A percentile compares a stretch with the other conserved stretches of the same genome.
phyloP scores from a whole-genome alignment of 1,140 invertebrate species.

The Trichonephila clavipes region DNA sequence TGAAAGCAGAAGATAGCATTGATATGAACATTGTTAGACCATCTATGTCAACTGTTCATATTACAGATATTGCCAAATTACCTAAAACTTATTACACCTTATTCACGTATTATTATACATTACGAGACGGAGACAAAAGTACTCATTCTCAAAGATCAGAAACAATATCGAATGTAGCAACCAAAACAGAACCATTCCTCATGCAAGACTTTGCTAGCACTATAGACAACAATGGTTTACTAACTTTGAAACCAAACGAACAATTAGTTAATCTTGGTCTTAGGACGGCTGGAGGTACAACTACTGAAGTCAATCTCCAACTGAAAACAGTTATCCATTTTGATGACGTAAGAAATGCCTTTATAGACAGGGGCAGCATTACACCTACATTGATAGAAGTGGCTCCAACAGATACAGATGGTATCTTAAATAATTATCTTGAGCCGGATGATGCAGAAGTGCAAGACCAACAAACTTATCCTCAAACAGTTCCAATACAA shows the following conservation, averaged over 20 bases:
- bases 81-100: slow-evolving; percentile 77
- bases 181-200: slow-evolving; percentile 50
- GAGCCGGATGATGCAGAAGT: slow-evolving; percentile 71
- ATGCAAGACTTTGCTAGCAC: slow-evolving; percentile 74
- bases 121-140: slow-evolving; percentile 76
- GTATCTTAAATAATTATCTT: slow-evolving; percentile 60
- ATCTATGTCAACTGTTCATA: slow-evolving; percentile 4
- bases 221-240: slow-evolving; percentile 78
- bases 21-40: not conserved
- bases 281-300: slow-evolving; percentile 78
- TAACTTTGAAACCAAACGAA: slow-evolving; percentile 78
- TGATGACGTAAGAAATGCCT: slow-evolving; percentile 76
- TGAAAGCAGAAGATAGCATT: not conserved
- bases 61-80: slow-evolving; percentile 67
- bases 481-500: slow-evolving; percentile 67
- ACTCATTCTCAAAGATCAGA: slow-evolving; percentile 77
- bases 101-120: slow-evolving; percentile 78
- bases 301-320: slow-evolving; percentile 80
- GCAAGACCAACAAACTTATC: slow-evolving; percentile 72
- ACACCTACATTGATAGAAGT: slow-evolving; percentile 56
- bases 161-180: slow-evolving; percentile 61
- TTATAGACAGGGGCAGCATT: slow-evolving; percentile 80
- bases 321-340: slow-evolving; percentile 79
- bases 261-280: slow-evolving; percentile 79
- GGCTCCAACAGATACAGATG: slow-evolving; percentile 32